Evolutionary conservation across 2,888 invertebrate species (phyloP), one percentile per base, ranked within the genome.

Genomic region (Clanis bilineata): DNA sequence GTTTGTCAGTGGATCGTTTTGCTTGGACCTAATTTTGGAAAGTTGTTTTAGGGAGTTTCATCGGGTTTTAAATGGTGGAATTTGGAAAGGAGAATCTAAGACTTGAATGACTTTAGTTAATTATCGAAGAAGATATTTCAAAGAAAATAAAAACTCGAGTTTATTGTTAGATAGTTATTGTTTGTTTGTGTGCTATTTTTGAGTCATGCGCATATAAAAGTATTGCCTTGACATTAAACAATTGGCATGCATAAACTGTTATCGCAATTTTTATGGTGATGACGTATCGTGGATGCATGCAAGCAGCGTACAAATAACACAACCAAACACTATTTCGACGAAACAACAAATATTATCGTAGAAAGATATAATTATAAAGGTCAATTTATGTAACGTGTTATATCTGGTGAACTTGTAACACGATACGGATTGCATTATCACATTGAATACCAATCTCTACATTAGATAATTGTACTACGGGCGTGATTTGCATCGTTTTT

Each of bases 41-140:
- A 64, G 59, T 68, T 65, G 57, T 61, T 66, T 64, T 59, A 44
- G 22, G 28, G 56, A 70, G 60, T 67, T 69, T 66, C 62, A 69
- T 67, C 60, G 68, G 64, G 67, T 63, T 65, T 59, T 67, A 57
- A 60, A 64, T 57, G 44, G 57, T 57, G 55, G 58, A 60, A 62
- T 58, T 58, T 47, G 22, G 12, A 66, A 64, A 56, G 60, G n/a
- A 18, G 15, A 32, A 36, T 44, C 58, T 64, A 18, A 51, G 47
- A 38, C 38, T 47, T 10, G 15, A 58, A 51, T 28, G 23, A 12
- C 18, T 57, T 41, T 45, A n/a, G 32, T 32, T 51, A 51, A 51
- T 32, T 51, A 32, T 32, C 10, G 7, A 10, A 9, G 18, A 32
- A 28, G 15, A 32, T 18, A 28, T 32, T 10, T 12, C 51, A 32